Percentiles rank a stretch among this genome's conserved stretches.
Evolutionary conservation across 2,888 invertebrate genomes (phyloP).

Genomic region (Cheilosia vulpina): DNA sequence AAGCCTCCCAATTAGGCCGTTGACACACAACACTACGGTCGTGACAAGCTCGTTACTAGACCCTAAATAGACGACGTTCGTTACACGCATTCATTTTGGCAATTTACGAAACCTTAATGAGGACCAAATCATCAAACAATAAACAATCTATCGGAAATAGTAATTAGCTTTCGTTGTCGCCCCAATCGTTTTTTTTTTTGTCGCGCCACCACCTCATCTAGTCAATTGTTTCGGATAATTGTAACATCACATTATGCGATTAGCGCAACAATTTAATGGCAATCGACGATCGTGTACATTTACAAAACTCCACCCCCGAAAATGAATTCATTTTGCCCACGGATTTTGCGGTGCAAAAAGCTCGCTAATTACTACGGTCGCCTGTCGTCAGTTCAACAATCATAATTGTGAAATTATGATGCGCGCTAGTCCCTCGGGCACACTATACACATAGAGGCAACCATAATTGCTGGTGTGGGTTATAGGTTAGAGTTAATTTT

Average conservation of each 20-base stretch:
- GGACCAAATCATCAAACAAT: too few relatives aligned
- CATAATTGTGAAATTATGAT: constrained; percentile 59
- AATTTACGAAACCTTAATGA: neutral
- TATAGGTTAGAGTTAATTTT: constrained; percentile 6
- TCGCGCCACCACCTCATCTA: constrained; percentile 9
- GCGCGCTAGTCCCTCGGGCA: constrained; percentile 29
- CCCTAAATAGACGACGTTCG: too few relatives aligned
- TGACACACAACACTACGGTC: too few relatives aligned
- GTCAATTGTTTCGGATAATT: constrained; percentile 43
- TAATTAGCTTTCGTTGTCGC: constrained; percentile 1
- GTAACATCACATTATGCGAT: constrained; percentile 46
- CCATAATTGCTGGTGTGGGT: constrained; percentile 32
- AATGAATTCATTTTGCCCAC: neutral
- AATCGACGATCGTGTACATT: constrained; percentile 49
- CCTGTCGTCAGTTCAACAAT: constrained; percentile 51
- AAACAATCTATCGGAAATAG: neutral
- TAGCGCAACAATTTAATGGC: constrained; percentile 59
- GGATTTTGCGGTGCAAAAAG: constrained; percentile 21
- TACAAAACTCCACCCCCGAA: neutral
- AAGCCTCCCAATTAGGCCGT: too few relatives aligned
- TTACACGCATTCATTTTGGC: neutral
- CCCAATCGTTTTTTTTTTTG: neutral
- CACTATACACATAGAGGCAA: neutral
- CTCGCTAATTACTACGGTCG: constrained; percentile 59
- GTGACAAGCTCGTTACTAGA: too few relatives aligned